phyloP scores from a whole-genome alignment of 1,140 invertebrate species.

The Thaumatotibia leucotreta region DNA sequence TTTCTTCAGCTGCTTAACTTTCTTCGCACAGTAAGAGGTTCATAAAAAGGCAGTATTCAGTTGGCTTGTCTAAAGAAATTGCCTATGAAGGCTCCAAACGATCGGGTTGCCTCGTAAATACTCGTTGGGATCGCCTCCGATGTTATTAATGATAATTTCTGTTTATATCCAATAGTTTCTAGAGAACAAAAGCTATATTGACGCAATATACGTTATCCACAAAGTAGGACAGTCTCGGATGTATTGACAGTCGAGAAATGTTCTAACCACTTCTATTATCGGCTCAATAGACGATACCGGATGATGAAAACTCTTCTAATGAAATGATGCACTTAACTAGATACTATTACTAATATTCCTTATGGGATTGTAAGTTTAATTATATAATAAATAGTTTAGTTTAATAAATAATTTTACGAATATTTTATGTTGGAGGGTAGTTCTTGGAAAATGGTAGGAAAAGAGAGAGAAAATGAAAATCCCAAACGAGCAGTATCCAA shows the following conservation, averaged over 20 bases:
- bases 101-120: constrained; percentile 31
- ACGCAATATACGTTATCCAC: constrained; percentile 27
- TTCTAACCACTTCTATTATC: constrained; percentile 3
- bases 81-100: constrained; percentile 25
- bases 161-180: constrained; percentile 34
- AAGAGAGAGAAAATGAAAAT: too few relatives aligned
- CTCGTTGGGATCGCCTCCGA: constrained; percentile 33
- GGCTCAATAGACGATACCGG: neutral
- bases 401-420: too few relatives aligned
- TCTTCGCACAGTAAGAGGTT: neutral
- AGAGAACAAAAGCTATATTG: constrained; percentile 28
- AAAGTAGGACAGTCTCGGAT: neutral
- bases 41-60: constrained; percentile 13
- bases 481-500: too few relatives aligned
- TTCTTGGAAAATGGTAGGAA: too few relatives aligned
- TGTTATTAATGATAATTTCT: constrained; percentile 44
- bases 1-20: neutral
- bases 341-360: neutral
- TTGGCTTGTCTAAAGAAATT: constrained; percentile 34
- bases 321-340: neutral
- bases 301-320: neutral
- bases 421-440: too few relatives aligned
- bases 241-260: constrained; percentile 4
- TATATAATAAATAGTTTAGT: neutral
- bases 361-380: too few relatives aligned